A percentile compares a stretch with the other conserved stretches of the same genome.
These are phyloP conservation scores for Scytalopus superciliaris DNA, from an alignment of 2,113 vertebrate species.

Conservation along the genomic window DNA sequence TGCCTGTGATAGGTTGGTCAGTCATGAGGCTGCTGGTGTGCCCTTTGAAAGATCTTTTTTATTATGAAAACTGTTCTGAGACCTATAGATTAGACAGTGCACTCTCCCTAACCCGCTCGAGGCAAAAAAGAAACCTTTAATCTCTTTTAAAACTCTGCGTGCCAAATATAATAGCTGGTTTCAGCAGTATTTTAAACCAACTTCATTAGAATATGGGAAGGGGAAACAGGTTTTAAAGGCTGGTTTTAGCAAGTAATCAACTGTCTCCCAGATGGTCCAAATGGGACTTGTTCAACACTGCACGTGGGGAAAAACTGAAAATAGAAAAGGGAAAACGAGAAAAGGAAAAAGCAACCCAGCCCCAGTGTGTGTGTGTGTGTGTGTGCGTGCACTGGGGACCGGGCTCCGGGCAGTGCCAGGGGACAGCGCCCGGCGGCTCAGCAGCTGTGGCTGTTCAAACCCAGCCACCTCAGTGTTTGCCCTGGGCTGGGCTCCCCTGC, in stretches of 20 bases:
- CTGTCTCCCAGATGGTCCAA: conserved; percentile 7
- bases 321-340: fast-evolving
- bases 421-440: neutral
- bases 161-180: conserved; percentile 39
- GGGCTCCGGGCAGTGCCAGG: neutral
- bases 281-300: neutral
- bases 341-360: neutral
- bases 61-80: neutral
- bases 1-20: neutral
- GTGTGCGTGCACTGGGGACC: neutral
- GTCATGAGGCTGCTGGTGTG: neutral
- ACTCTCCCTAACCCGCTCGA: neutral
- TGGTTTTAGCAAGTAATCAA: conserved; percentile 10
- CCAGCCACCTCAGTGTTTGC: neutral
- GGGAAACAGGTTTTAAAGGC: conserved; percentile 10
- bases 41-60: neutral
- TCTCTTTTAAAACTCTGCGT: conserved; percentile 31
- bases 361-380: neutral
- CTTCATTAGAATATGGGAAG: conserved; percentile 13
- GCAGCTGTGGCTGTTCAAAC: neutral
- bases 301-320: neutral
- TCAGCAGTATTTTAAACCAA: conserved; percentile 40
- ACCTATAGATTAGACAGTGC: neutral
- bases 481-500: neutral
- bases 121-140: conserved; percentile 37